A percentile compares a stretch with the other conserved stretches of the same genome.
Conservation (phyloP, 2,888 invertebrate species). For the Pseudococcus longispinus region DNA sequence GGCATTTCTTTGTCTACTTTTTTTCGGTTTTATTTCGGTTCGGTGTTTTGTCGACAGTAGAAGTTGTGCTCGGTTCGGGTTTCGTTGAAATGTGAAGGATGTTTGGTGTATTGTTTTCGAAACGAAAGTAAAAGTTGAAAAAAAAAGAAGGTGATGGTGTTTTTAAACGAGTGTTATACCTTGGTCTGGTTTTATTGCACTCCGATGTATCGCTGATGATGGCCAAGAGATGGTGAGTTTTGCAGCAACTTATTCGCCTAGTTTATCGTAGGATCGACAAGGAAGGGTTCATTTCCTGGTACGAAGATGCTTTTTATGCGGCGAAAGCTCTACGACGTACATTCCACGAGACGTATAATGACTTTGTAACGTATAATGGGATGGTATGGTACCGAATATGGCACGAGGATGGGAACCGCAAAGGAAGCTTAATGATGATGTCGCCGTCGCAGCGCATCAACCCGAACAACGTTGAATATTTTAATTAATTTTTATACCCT, state of each 20-base stretch:
- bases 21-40: neutral
- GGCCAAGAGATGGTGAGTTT: neutral
- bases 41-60: neutral
- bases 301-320: neutral
- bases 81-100: neutral
- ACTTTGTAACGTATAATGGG: neutral
- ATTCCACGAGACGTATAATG: neutral
- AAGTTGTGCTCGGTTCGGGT: neutral
- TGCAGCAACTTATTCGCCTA: neutral
- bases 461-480: constrained; percentile 12
- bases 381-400: neutral
- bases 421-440: neutral
- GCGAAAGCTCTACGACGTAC: neutral
- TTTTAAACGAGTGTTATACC: neutral
- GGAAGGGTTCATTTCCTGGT: neutral
- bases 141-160: neutral
- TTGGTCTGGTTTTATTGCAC: neutral
- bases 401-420: neutral
- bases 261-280: neutral
- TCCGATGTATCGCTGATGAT: neutral
- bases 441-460: neutral
- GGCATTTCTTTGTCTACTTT: neutral
- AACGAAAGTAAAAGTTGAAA: neutral
- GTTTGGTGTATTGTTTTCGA: neutral
- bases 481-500: constrained; percentile 30